Evolutionary conservation across 1,140 invertebrate species (phyloP).

Genomic region (Drosophila nikananu): DNA sequence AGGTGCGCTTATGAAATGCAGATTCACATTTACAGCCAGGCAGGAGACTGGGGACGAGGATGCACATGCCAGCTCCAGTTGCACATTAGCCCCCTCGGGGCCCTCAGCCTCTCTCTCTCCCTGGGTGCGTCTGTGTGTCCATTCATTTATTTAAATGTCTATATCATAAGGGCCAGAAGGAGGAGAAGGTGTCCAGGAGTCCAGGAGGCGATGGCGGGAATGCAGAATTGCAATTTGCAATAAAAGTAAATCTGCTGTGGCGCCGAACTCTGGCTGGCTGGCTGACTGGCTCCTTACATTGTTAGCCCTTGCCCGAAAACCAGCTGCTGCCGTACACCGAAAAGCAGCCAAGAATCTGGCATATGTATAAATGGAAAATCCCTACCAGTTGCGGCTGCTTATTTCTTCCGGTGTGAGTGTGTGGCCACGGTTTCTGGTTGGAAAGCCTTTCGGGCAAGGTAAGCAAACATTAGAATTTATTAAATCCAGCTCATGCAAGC

Average conservation of each 20-base stretch:
- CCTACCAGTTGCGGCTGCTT: background rate
- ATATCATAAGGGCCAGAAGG: conserved; percentile 52
- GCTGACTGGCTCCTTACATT: conserved; percentile 37
- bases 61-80: conserved; percentile 18
- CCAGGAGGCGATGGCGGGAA: conserved; percentile 11
- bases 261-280: conserved; percentile 11
- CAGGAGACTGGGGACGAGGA: background rate
- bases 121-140: conserved; percentile 26
- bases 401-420: conserved; percentile 13
- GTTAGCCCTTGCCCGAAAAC: conserved; percentile 24
- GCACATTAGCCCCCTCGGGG: conserved; percentile 34
- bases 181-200: too few relatives aligned
- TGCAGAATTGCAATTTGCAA: conserved; percentile 76
- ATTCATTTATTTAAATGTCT: conserved; percentile 77
- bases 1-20: conserved; percentile 38
- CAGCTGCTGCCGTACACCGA: conserved; percentile 40
- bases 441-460: conserved; percentile 75
- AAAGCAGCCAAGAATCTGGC: too few relatives aligned
- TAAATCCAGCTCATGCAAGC: conserved; percentile 66
- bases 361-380: background rate
- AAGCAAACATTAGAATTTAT: conserved; percentile 83
- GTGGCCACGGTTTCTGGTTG: conserved; percentile 59
- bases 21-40: conserved; percentile 8
- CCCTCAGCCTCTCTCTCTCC: background rate
- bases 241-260: conserved; percentile 72